phyloP scores from a whole-genome alignment of 2,113 vertebrate genomes.

The Xenopus tropicalis region DNA sequence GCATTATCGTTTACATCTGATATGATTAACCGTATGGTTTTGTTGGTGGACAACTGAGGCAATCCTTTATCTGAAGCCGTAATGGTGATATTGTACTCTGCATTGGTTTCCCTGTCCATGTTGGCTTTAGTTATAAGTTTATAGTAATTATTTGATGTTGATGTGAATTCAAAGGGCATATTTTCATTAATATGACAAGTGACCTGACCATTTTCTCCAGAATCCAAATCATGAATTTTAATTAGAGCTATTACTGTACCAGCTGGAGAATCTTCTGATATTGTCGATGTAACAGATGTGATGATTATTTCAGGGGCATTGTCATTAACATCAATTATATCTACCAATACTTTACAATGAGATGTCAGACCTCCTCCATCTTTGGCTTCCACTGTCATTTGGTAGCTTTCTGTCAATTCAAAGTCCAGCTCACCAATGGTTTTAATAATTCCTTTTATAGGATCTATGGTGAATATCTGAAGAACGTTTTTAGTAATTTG shows the following conservation, averaged over 20 bases:
- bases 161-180: conserved; percentile 46
- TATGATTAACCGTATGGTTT: conserved; percentile 71
- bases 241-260: conserved; percentile 62
- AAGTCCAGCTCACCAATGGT: conserved; percentile 80
- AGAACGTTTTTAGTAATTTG: conserved; percentile 51
- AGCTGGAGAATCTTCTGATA: conserved; percentile 55
- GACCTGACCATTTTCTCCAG: conserved; percentile 51
- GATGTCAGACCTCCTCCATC: conserved; percentile 74
- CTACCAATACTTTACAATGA: conserved; percentile 71
- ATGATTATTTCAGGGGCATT: conserved; percentile 83
- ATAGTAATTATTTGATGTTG: conserved; percentile 50
- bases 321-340: conserved; percentile 87
- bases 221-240: conserved; percentile 58
- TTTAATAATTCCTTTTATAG: conserved; percentile 76
- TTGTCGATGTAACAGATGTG: conserved; percentile 52
- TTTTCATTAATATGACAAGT: conserved; percentile 41
- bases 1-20: conserved; percentile 88
- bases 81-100: conserved; percentile 81
- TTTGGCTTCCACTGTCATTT: conserved; percentile 82
- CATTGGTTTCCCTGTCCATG: conserved; percentile 76
- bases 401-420: conserved; percentile 72
- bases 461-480: conserved; percentile 53
- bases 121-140: conserved; percentile 46
- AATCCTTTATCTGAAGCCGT: conserved; percentile 77
- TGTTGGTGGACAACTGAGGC: conserved; percentile 69